Base-by-base conservation (phyloP, 2,888 invertebrate species). In the Phortica magna region DNA sequence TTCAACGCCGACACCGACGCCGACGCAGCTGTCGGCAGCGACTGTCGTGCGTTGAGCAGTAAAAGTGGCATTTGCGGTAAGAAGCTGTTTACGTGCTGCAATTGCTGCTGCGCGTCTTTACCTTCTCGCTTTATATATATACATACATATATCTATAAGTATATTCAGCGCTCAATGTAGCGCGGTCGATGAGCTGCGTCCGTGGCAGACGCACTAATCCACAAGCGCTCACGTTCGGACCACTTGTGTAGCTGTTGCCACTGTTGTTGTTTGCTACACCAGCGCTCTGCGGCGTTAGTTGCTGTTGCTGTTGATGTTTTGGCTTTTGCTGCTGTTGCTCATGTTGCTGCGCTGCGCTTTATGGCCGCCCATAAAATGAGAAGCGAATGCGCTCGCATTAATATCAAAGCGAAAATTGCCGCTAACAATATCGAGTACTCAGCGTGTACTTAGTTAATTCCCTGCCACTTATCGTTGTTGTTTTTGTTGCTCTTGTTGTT, bases 371-470 rank as follows among this genome's bases (percentile, higher is more conserved):
- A 71, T 22, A 55, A 31, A 71, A 19, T 42, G 12, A 55, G 31
- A 71, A 9, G 22, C n/a, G 22, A 71, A n/a, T 53, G 53, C 55
- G 22, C 70, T 77, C 74, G 71, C 76, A 79, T 80, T 83, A 82
- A 78, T 83, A 84, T 87, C 84, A 87, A 85, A 85, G 84, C 78
- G 73, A 79, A 79, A 83, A 82, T 78, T 77, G 74, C 84, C 84
- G 82, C 81, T 81, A 79, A 84, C 83, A 83, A 81, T 81, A 84
- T 82, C 83, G 82, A 83, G 81, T 79, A 82, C 81, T 81, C 81
- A 82, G 83, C 77, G 79, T 82, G 82, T 83, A 80, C 61, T 61
- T 61, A 61, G 42, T 42, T 42, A 14, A 67, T 42, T 42, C 22
- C 22, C 22, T 22, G 22, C 61, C 22, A 10, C 61, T 41, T 61